Base-by-base conservation (phyloP, 2,113 vertebrate genomes). In the Lichenostomus cassidix region DNA sequence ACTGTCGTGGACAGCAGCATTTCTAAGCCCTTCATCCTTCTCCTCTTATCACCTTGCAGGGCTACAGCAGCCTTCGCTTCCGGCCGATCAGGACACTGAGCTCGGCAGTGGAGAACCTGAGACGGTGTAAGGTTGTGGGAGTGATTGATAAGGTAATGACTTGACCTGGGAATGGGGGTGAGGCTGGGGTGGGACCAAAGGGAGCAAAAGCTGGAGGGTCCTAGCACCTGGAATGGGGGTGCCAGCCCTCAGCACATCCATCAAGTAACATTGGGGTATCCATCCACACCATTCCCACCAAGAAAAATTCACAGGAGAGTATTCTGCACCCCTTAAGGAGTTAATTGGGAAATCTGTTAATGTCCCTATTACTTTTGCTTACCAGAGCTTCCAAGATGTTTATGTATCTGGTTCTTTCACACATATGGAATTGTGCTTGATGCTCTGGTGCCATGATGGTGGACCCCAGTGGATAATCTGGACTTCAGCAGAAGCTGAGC, bases 1-100 rank as follows among this genome's bases (percentile, higher is more conserved):
- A 0, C 28, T 50, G 3, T 25, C 39, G 14, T 2, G 23, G 27
- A 33, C 15, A 35, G 28, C 7, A 62, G 46, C 55, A 41, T 42
- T 42, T 83, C 39, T 29, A 12, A 24, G 28, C 73, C 60, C 70
- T 44, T 89, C 39, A 52, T 29, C 35, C 28, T 83, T 83, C 42
- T 80, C 70, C 90, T 79, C 42, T 65, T 19, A 2, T 41, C 15
- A 1, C 64, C 77, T 52, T 49, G 9, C 97, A 99, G 99, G 99
- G 99, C 73, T 99, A 99, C 98, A 99, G 99, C 98, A 99, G 99
- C 96, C 97, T 99, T 94, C 98, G 99, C 89, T 99, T 99, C 89
- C 98, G 99, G 73, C 99, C 99, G 2, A 99, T 99, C 95, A 98
- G 99, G 98, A 99, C 98, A 0, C 97, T 99, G 94, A 99, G 99